Conservation (phyloP, 2,797 vertebrate genomes). For the Premnoplex brunnescens region DNA sequence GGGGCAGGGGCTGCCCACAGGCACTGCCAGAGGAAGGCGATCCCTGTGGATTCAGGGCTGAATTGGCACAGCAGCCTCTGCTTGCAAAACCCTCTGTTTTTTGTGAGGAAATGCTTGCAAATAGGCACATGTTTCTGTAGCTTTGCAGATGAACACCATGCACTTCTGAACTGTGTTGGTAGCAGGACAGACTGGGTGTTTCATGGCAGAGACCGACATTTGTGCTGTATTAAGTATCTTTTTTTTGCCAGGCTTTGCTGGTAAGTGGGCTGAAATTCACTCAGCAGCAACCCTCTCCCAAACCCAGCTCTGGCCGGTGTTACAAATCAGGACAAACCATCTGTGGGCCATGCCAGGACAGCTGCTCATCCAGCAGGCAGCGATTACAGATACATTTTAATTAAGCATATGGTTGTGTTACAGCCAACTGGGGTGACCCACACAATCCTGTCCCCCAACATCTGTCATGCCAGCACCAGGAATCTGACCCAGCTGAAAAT, state of each 20-base stretch:
- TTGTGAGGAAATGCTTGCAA: neutral
- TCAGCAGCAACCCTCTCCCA: fast-evolving
- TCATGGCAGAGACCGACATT: neutral
- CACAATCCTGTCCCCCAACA: fast-evolving
- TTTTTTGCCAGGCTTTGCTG: neutral
- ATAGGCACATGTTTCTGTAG: fast-evolving
- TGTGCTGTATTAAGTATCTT: neutral
- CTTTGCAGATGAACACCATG: neutral
- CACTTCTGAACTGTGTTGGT: neutral
- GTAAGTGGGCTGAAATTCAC: neutral
- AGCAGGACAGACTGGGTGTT: neutral
- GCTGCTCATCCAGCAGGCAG: neutral
- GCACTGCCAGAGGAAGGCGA: fast-evolving
- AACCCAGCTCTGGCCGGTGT: neutral
- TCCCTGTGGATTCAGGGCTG: neutral
- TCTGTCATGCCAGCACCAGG: neutral
- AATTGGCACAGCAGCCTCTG: neutral
- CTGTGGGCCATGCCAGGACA: neutral
- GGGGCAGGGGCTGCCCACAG: fast-evolving
- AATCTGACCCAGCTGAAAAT: neutral
- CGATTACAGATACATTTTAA: neutral
- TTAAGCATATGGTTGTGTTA: neutral
- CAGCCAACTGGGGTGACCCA: fast-evolving
- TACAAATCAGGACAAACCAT: neutral
- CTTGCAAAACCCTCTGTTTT: neutral